phyloP scores from a whole-genome alignment of 1,140 invertebrate species.

The Drosophila tsacasi region DNA sequence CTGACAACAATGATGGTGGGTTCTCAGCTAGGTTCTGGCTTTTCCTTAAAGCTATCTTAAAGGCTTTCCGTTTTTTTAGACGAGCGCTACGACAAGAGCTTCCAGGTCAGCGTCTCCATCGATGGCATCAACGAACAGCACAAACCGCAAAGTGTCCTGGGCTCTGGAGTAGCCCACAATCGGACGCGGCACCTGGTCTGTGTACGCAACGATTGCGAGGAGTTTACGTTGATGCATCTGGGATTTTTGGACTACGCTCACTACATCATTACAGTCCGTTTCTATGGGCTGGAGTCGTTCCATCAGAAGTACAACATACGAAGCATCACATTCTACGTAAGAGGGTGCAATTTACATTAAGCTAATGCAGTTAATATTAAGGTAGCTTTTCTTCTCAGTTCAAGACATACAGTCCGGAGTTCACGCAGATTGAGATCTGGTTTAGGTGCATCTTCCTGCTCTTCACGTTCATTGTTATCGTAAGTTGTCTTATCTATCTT shows the following conservation, averaged over 20 bases:
- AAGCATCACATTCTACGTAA: constrained; percentile 95
- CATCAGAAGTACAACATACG: constrained; percentile 93
- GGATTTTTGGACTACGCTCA: constrained; percentile 95
- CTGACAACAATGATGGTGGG: constrained; percentile 94
- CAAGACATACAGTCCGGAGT: constrained; percentile 97
- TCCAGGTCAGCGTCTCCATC: constrained; percentile 92
- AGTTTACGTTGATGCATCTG: constrained; percentile 95
- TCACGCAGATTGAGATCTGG: constrained; percentile 98
- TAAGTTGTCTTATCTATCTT: constrained; percentile 86
- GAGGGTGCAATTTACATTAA: too few relatives aligned
- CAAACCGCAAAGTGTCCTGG: constrained; percentile 88
- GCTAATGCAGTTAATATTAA: too few relatives aligned
- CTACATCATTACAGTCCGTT: constrained; percentile 94
- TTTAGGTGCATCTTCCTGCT: constrained; percentile 97
- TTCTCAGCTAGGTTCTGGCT: constrained; percentile 85
- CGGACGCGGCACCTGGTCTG: constrained; percentile 93
- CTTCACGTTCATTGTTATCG: constrained; percentile 94
- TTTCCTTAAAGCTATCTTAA: constrained; percentile 85
- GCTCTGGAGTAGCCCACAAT: constrained; percentile 89
- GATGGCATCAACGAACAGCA: constrained; percentile 91
- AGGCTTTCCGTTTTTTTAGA: constrained; percentile 68
- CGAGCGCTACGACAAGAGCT: constrained; percentile 94
- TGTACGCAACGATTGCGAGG: constrained; percentile 92
- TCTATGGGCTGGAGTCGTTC: constrained; percentile 93
- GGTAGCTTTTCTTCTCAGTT: constrained; percentile 88